Percentiles rank a stretch among this genome's conserved stretches.
Evolutionary conservation across 2,113 vertebrate genomes (phyloP).

Genomic region (Pterocles gutturalis): DNA sequence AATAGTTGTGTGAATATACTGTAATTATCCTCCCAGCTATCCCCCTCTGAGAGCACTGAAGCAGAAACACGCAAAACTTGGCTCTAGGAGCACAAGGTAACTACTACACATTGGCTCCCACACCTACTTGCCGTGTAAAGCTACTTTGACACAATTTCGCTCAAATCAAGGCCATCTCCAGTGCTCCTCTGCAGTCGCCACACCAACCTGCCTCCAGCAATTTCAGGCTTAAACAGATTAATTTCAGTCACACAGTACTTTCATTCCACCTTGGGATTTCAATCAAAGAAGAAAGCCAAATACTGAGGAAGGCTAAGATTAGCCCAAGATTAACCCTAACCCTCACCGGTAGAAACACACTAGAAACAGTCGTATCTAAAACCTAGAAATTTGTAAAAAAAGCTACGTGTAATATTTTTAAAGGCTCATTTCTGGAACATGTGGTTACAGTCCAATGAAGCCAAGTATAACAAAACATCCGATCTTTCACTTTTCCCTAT

Average conservation of each 20-base stretch:
- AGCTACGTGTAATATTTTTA: neutral
- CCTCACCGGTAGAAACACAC: neutral
- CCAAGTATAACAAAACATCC: neutral
- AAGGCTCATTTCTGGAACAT: neutral
- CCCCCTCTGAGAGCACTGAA: neutral
- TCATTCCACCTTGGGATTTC: neutral
- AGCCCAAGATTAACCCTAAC: no score
- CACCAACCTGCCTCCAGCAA: rapidly evolving
- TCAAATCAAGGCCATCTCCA: neutral
- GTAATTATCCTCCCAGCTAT: neutral
- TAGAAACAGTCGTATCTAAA: neutral
- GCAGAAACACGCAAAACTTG: neutral
- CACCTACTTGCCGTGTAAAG: neutral
- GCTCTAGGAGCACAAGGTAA: neutral
- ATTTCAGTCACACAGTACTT: neutral
- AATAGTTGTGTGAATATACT: neutral
- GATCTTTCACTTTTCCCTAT: neutral
- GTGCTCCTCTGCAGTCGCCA: neutral
- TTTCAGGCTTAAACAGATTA: slow-evolving; percentile 27
- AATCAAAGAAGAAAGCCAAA: neutral
- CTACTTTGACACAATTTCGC: neutral
- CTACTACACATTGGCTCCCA: neutral
- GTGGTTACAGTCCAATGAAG: neutral
- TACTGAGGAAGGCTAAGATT: neutral
- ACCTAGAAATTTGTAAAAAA: neutral